Conservation (phyloP, 2,797 vertebrate genomes). For the Scomberomorus guttatus region DNA sequence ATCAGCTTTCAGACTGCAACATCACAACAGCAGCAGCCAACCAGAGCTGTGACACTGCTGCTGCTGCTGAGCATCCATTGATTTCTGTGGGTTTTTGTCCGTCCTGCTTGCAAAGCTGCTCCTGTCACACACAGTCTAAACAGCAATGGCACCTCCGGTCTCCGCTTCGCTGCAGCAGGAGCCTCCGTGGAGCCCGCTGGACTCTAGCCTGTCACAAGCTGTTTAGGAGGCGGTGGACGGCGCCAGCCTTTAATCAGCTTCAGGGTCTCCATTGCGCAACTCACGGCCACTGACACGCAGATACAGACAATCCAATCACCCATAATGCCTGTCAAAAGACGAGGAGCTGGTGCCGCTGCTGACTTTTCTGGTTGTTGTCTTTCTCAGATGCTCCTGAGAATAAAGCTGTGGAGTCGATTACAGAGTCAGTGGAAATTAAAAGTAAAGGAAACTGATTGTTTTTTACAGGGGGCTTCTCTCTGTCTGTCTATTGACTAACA, state of each 20-base stretch:
- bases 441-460: slow-evolving; percentile 32
- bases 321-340: slow-evolving; percentile 72
- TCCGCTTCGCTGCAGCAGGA: slow-evolving; percentile 46
- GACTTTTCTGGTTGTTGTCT: slow-evolving; percentile 45
- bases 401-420: slow-evolving; percentile 36
- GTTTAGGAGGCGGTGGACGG: slow-evolving; percentile 64
- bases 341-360: slow-evolving; percentile 22
- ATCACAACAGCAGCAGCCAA: slow-evolving; percentile 10
- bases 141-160: slow-evolving; percentile 53
- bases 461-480: slow-evolving; percentile 7
- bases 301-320: slow-evolving; percentile 81
- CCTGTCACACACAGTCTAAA: slow-evolving; percentile 57
- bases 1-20: slow-evolving; percentile 39
- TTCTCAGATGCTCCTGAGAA: slow-evolving; percentile 35
- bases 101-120: slow-evolving; percentile 44
- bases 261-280: slow-evolving; percentile 63
- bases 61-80: slow-evolving; percentile 36
- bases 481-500: neutral
- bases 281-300: slow-evolving; percentile 63
- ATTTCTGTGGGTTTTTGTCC: slow-evolving; percentile 57
- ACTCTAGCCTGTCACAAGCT: slow-evolving; percentile 78
- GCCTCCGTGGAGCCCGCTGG: slow-evolving; percentile 50
- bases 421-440: slow-evolving; percentile 57
- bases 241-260: slow-evolving; percentile 76
- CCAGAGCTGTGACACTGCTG: neutral